Conservation (phyloP, 2,888 invertebrate genomes). For the Torymus aiolomorphi region DNA sequence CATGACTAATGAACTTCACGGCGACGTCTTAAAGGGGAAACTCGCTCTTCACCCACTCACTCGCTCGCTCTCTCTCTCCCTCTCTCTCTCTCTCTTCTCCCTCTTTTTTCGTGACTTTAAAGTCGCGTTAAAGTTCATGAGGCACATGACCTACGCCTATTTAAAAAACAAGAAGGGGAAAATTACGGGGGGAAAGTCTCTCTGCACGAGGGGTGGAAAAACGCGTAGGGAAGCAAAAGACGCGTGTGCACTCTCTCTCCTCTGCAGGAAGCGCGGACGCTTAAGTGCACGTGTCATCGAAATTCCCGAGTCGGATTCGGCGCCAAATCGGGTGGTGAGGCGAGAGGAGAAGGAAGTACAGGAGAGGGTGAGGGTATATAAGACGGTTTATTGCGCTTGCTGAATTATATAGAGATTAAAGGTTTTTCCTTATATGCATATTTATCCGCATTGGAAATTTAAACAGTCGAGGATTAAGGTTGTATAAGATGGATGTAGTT, state of each 20-base stretch:
- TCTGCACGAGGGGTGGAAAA: neutral
- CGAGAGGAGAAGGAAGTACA: too few species aligned
- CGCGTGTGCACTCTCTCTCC: conserved; percentile 30
- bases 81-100: too few species aligned
- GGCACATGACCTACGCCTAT: conserved; percentile 27
- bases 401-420: too few species aligned
- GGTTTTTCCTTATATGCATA: too few species aligned
- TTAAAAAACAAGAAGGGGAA: conserved; percentile 51
- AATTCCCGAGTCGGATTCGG: conserved; percentile 44
- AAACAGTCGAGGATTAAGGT: too few species aligned
- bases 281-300: conserved; percentile 66
- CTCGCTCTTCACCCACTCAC: neutral
- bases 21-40: conserved; percentile 40
- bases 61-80: too few species aligned
- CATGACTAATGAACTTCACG: conserved; percentile 31
- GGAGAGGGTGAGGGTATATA: too few species aligned
- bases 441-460: too few species aligned
- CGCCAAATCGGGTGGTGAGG: conserved; percentile 25
- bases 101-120: conserved; percentile 28
- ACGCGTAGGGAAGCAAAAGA: conserved; percentile 40
- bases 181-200: conserved; percentile 30
- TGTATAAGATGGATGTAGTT: too few species aligned
- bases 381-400: too few species aligned
- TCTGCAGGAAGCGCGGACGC: conserved; percentile 63
- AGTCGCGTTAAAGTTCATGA: conserved; percentile 29